Evolutionary conservation across 2,888 invertebrate species (phyloP), one percentile per base, ranked within the genome.

Genomic region (Zygothrica quintamaculata): DNA sequence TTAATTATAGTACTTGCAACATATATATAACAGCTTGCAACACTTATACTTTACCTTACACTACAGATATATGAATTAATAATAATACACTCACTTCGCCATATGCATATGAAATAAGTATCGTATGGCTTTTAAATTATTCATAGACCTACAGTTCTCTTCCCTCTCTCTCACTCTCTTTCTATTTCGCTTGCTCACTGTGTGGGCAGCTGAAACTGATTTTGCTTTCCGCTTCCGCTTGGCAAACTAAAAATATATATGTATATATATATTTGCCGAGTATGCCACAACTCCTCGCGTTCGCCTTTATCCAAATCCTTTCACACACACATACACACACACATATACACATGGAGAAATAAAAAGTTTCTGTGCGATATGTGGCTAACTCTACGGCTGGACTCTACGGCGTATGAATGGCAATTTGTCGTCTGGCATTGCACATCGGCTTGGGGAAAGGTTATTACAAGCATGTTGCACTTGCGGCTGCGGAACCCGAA

Each of bases 211-310:
- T 77, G 72, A 65, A 84, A 78, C 78, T 73, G 78, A 84, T 86
- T 84, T 86, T 73, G 66, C 69, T 68, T 79, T 86, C 81, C 79
- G 79, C 60, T 86, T 84, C 78, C 86, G 74, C 48, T 50, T 51
- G 53, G 64, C 71, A 77, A 69, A 64, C 68, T 60, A 64, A 84
- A 78, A 82, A 78, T 71, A 74, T 72, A 66, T 42, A 68, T 68
- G 51, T 68, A 78, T 79, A 78, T 71, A 74, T 72, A 66, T 42
- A 68, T 68, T 55, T 68, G 52, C 52, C 34, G 37, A 52, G 48
- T 51, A 70, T 44, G 29, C 9, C n/a, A n/a, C n/a, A n/a, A n/a
- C n/a, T n/a, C n/a, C n/a, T n/a, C n/a, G n/a, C n/a, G n/a, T n/a
- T n/a, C n/a, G n/a, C n/a, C n/a, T n/a, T n/a, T n/a, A n/a, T n/a